A percentile compares a stretch with the other conserved stretches of the same genome.
phyloP scores from a whole-genome alignment of 2,113 vertebrate species.

The Donacobius atricapilla region DNA sequence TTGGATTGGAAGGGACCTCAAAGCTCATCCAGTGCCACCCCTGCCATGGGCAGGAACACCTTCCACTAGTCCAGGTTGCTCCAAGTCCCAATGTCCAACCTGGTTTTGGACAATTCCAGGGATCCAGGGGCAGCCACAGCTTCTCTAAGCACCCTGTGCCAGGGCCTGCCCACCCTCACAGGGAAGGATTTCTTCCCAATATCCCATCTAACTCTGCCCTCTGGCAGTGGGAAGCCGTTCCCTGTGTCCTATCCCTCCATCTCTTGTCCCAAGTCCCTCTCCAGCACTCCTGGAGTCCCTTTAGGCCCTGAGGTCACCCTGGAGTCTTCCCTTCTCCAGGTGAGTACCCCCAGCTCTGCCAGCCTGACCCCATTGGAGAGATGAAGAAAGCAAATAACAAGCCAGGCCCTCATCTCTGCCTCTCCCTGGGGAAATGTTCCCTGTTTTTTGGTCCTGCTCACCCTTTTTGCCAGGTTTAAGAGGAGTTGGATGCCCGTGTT shows the following conservation, averaged over 20 bases:
- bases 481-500: background rate
- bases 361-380: background rate
- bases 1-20: background rate
- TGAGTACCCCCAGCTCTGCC: background rate
- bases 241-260: background rate
- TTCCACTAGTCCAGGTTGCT: rapidly evolving
- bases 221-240: background rate
- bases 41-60: background rate
- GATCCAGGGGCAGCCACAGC: background rate
- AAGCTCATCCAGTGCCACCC: rapidly evolving
- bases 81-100: rapidly evolving
- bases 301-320: rapidly evolving
- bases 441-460: rapidly evolving
- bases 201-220: background rate
- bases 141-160: background rate
- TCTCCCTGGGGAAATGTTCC: background rate
- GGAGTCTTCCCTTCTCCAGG: background rate
- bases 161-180: rapidly evolving
- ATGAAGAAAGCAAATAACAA: background rate
- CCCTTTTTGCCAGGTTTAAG: background rate
- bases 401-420: background rate
- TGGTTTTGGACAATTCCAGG: rapidly evolving
- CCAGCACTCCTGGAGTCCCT: background rate
- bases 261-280: background rate
- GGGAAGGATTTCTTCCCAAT: background rate